Base-by-base conservation (phyloP, 30 jellyfish, hydroid and myxozoan genomes). In the Aurelia sp. region DNA sequence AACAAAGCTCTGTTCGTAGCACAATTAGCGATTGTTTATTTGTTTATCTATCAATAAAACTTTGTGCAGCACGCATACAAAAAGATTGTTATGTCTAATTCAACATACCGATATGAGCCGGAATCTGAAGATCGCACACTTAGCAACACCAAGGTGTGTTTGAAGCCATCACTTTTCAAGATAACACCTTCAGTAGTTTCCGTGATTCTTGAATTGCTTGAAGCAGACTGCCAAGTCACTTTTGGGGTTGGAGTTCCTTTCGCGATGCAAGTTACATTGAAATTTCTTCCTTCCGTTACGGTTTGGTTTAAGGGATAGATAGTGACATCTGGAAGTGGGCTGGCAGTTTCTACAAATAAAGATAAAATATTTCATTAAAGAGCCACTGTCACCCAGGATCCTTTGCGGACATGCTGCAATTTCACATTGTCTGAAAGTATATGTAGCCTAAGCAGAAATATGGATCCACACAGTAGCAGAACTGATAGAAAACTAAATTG, bases 41-140 rank as follows among this genome's bases (percentile, higher is more conserved):
- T 27, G 33, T 27, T 27, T 27, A 27, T 27, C 33, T 27, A 27
- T 27, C 33, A 27, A 27, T 27, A 2, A 27, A 2, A 27, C 33
- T 27, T 27, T 27, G 33, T 27, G 33, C 2, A 27, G 2, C 33
- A 27, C 33, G 33, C 33, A 27, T 27, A 27, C 33, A 27, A 27
- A 2, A 27, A 27, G 33, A 27, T 27, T 27, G 33, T 27, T 27
- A 27, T 27, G 33, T 2, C 33, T 27, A 44, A 44, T 44, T 8
- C 9, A 44, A 72, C 87, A 35, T 19, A 89, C 97, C 97, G 72
- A 89, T 89, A 89, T 5, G 97, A 89, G 6, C 92, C 97, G 8
- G 92, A 67, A 67, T 78, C 90, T 10, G 92, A 72, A 4, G 79
- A 15, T 27, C 87, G 55, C 41, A 89, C 91, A 27, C 72, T 65